Base-by-base conservation (phyloP, 37 sponge, comb jelly and placozoan genomes). In the Ianthella basta region DNA sequence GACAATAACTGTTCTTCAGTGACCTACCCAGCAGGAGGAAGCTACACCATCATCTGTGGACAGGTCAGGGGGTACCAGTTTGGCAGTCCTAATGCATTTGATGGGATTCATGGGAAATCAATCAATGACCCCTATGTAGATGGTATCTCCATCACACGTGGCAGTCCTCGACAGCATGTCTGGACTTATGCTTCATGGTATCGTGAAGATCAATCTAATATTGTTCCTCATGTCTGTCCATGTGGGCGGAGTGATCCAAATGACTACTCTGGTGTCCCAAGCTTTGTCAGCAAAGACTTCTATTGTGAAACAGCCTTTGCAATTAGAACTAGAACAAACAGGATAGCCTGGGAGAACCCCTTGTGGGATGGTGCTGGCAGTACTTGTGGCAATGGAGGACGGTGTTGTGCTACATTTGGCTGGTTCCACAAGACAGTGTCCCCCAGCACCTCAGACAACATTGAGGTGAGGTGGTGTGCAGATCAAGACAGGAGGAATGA, bases 1-100 rank as follows among this genome's bases (percentile, higher is more conserved):
- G 33, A 44, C 21, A 44, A 60, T 20, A 72, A 79, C 50, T 90
- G 75, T 64, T 63, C 79, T 57, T 33, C 70, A 25, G 65, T 30
- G 23, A 20, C n/a, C 37, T 80, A 59, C 29, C 0, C 50, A 1
- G 57, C 68, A 27, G 0, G 59, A 27, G 36, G 82, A n/a, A 32
- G 29, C 20, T 90, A 83, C 79, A 44, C 57, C 24, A 6, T n/a
- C 15, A 25, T 19, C 20, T 91, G 88, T 80, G 91, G 91, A 44
- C 56, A 75, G 59, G 73, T 86, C 37, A 68, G 30, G 69, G 91
- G 85, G 4, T 91, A 87, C 72, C 84, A 87, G 38, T 29, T 44
- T 40, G 53, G 41, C 16, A 44, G 73, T 20, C 53, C 80, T n/a
- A 81, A 84, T 60, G 88, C 63, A 2, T 84, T 84, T 57, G 2